phyloP scores from a whole-genome alignment of 35 echinoderm and acorn worm genomes.

The Apostichopus japonicus region DNA sequence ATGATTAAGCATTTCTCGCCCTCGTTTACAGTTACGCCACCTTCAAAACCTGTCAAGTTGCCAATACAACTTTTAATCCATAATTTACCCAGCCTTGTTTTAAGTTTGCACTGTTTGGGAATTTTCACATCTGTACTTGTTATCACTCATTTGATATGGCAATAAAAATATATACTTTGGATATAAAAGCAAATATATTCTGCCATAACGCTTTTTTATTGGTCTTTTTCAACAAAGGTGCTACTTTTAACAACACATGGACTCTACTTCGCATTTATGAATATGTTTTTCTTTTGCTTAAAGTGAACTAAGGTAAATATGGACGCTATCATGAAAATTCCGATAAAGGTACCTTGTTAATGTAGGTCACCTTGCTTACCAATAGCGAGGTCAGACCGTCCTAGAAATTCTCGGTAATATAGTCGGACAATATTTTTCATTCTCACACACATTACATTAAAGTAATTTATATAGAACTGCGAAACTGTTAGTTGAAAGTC shows the following conservation, averaged over 20 bases:
- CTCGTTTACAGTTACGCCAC: background rate
- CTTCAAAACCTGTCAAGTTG: slow-evolving; percentile 8
- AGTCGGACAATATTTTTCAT: too few species aligned
- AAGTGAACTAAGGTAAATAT: background rate
- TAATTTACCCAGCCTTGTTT: slow-evolving; percentile 1
- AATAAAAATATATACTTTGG: background rate
- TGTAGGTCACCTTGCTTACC: background rate
- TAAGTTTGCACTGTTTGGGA: background rate
- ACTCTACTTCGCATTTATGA: too few species aligned
- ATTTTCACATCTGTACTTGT: slow-evolving; percentile 5
- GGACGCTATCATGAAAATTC: background rate
- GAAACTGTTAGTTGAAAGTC: too few species aligned
- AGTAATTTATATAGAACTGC: too few species aligned
- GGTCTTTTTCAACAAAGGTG: too few species aligned
- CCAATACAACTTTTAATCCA: slow-evolving; percentile 5
- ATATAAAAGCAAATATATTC: slow-evolving; percentile 1
- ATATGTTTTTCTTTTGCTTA: background rate
- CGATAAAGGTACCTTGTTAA: background rate
- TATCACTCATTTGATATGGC: background rate
- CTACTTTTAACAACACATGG: too few species aligned
- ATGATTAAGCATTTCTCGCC: slow-evolving; percentile 2
- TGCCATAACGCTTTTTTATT: background rate
- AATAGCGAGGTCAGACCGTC: background rate
- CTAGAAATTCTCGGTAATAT: background rate
- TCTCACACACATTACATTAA: too few species aligned